phyloP scores from a whole-genome alignment of 2,113 vertebrate genomes.

The Mobula birostris region DNA sequence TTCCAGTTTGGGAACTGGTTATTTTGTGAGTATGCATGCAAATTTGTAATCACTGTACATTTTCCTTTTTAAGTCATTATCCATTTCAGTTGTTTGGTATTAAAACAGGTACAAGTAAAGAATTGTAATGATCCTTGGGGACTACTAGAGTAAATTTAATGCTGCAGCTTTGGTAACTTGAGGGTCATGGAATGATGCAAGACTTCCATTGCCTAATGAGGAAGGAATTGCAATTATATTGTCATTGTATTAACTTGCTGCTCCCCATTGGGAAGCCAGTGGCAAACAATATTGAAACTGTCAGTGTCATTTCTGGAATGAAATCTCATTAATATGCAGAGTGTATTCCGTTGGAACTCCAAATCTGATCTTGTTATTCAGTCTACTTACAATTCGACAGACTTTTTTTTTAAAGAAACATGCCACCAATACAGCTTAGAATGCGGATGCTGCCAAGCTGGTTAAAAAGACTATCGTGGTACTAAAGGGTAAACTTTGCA shows the following conservation, averaged over 20 bases:
- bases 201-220: conserved; percentile 31
- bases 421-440: neutral
- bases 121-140: neutral
- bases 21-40: conserved; percentile 66
- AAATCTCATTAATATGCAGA: conserved; percentile 37
- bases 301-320: conserved; percentile 35
- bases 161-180: neutral
- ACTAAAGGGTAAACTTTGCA: neutral
- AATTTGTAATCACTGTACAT: conserved; percentile 12
- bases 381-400: conserved; percentile 21
- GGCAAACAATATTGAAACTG: conserved; percentile 34
- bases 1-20: conserved; percentile 75
- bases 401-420: conserved; percentile 4
- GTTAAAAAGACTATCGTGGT: neutral
- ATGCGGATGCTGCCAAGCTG: neutral
- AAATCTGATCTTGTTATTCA: conserved; percentile 25
- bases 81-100: neutral
- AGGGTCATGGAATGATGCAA: conserved; percentile 28
- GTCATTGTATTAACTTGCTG: conserved; percentile 35
- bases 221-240: conserved; percentile 36
- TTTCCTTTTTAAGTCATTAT: conserved; percentile 13
- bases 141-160: conserved; percentile 28
- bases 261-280: conserved; percentile 35
- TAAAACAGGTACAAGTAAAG: conserved; percentile 27
- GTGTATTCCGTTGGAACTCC: conserved; percentile 23